Base-by-base conservation (phyloP, 2,888 invertebrate species). In the Panorpa germanica region DNA sequence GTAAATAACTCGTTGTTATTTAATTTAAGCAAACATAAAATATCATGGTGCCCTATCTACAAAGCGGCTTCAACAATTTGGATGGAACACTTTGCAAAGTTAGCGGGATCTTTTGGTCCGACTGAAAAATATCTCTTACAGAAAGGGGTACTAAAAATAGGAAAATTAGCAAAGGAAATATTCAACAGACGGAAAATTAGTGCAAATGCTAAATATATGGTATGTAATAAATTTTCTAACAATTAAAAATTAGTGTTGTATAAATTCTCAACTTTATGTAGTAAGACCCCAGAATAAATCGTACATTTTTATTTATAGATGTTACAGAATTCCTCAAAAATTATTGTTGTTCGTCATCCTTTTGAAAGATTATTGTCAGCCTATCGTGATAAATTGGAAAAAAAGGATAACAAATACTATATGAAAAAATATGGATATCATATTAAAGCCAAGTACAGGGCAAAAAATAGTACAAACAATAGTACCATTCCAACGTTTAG, bases 351-450 rank as follows among this genome's bases (percentile, higher is more conserved):
- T 2, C 44, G 63, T 9, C 58, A 63, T 41, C 63, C 64, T 3
- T 53, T 62, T 30, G 59, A 63, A 39, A 46, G 63, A 23, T 40
- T 63, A 6, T 40, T 64, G 17, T 63, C 63, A 10, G 62, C 62
- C 1, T 64, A 55, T 35, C 46, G 58, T 34, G 61, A 63, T 39
- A 63, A 64, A 44, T 51, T 64, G 35, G 52, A 50, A 28, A 38
- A 44, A 19, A 44, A 44, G 28, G 39, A 42, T 33, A 43, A 43
- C 13, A 43, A 48, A 34, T 52, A 49, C 35, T 52, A 52, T 33
- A 48, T 49, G 28, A 42, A 39, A 37, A 41, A 42, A 31, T 52
- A 44, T 33, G 48, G 50, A 17, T 40, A 45, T 6, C 45, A 46
- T n/a, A 52, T 52, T 29, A 39, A 40, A 5, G 38, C 42, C 16